These are phyloP conservation scores for Neodontobutis hainanensis DNA, from an alignment of 2,113 vertebrate species.

Conservation along the genomic window DNA sequence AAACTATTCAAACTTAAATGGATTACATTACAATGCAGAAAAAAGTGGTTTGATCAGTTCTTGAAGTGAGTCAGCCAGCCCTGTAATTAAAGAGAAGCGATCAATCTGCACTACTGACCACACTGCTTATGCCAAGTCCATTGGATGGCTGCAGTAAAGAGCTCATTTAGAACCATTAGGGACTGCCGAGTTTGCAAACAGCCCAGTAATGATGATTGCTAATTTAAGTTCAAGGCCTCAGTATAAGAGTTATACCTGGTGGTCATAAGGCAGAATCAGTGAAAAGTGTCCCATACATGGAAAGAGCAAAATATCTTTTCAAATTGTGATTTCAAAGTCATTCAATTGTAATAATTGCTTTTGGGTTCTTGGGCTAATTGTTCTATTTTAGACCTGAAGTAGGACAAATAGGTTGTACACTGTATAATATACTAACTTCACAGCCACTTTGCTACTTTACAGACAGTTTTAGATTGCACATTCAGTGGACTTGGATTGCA, in stretches of 20 bases:
- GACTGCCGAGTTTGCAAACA: conserved; percentile 83
- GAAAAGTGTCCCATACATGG: conserved; percentile 40
- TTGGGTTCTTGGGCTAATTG: conserved; percentile 37
- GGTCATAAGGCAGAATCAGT: conserved; percentile 47
- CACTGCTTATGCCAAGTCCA: conserved; percentile 80
- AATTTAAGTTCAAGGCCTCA: conserved; percentile 77
- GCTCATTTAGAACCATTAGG: conserved; percentile 85
- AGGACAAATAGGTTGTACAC: conserved; percentile 3
- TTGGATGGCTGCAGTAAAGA: conserved; percentile 78
- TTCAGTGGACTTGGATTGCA: conserved; percentile 27
- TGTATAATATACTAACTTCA: conserved; percentile 9
- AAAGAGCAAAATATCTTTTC: conserved; percentile 34
- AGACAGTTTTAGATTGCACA: conserved; percentile 1
- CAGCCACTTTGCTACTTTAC: too few species aligned
- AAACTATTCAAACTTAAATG: conserved; percentile 54
- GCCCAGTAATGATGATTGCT: conserved; percentile 81
- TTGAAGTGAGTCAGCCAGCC: conserved; percentile 71
- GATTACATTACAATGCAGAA: conserved; percentile 47
- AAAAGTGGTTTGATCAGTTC: conserved; percentile 50
- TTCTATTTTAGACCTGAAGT: conserved; percentile 7
- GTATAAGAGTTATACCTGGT: conserved; percentile 69
- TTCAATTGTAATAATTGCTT: conserved; percentile 35
- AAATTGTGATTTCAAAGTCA: conserved; percentile 16
- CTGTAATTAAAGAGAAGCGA: conserved; percentile 81
- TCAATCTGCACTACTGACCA: conserved; percentile 80